phyloP scores from a whole-genome alignment of 2,797 vertebrate species.

The Acestrorhynchus altus region DNA sequence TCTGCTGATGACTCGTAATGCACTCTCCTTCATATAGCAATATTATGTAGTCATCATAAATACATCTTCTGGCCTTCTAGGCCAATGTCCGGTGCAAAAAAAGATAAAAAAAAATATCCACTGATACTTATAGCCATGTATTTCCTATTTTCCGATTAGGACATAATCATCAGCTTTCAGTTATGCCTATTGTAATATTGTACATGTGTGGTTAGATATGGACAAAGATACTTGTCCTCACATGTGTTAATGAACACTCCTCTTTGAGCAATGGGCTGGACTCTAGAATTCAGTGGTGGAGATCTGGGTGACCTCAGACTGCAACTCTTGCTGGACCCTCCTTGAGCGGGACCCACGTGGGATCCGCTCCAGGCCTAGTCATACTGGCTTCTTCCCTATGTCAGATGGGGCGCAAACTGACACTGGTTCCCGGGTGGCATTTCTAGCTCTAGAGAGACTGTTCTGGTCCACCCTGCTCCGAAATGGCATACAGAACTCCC shows the following conservation, averaged over 20 bases:
- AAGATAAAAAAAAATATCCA: not conserved
- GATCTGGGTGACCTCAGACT: slow-evolving; percentile 83
- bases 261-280: not conserved
- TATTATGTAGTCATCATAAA: not conserved
- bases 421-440: slow-evolving; percentile 77
- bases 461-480: slow-evolving; percentile 74
- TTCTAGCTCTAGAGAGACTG: slow-evolving; percentile 78
- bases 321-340: slow-evolving; percentile 74
- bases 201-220: not conserved
- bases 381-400: slow-evolving; percentile 80
- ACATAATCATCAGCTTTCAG: not conserved
- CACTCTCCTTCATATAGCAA: not conserved
- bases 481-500: slow-evolving; percentile 89
- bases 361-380: slow-evolving; percentile 81
- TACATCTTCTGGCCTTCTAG: not conserved
- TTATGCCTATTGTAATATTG: not conserved
- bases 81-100: not conserved
- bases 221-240: not conserved
- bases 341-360: slow-evolving; percentile 67
- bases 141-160: not conserved
- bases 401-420: slow-evolving; percentile 84
- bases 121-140: not conserved
- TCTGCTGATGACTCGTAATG: not conserved
- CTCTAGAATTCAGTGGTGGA: slow-evolving; percentile 83
- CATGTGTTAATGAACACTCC: not conserved